phyloP scores from a whole-genome alignment of 1,140 invertebrate species.

The Lordiphosa collinella region DNA sequence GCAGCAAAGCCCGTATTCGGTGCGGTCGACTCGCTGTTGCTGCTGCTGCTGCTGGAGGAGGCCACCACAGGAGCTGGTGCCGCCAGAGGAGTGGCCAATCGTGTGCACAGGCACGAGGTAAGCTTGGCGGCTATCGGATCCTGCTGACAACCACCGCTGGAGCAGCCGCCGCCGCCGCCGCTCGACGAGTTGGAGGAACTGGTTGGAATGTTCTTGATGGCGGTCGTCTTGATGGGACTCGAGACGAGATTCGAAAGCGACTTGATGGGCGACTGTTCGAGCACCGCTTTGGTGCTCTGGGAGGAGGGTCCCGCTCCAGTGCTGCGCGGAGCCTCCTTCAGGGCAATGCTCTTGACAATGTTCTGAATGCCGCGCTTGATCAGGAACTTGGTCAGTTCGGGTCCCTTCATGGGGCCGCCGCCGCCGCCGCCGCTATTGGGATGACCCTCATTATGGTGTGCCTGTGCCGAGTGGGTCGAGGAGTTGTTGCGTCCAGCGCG shows the following conservation, averaged over 20 bases:
- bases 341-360: conserved; percentile 74
- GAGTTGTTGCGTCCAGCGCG: conserved; percentile 41
- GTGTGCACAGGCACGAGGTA: conserved; percentile 80
- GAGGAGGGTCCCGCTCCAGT: conserved; percentile 4
- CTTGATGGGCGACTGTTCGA: conserved; percentile 83
- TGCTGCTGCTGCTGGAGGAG: not conserved
- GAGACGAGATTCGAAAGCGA: conserved; percentile 83
- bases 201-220: conserved; percentile 70
- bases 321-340: conserved; percentile 32
- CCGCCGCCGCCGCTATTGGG: not conserved
- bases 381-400: conserved; percentile 78
- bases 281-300: conserved; percentile 33
- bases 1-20: conserved; percentile 12
- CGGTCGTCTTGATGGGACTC: conserved; percentile 81
- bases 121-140: conserved; percentile 80
- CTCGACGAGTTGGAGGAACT: conserved; percentile 11
- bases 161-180: conserved; percentile 32
- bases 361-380: conserved; percentile 82
- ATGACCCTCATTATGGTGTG: not conserved
- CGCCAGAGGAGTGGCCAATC: conserved; percentile 43
- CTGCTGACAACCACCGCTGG: conserved; percentile 58
- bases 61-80: not conserved
- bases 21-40: not conserved
- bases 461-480: conserved; percentile 41
- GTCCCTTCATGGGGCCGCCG: conserved; percentile 24